A percentile compares a stretch with the other conserved stretches of the same genome.
These are phyloP conservation scores for Lymantria monacha DNA, from an alignment of 2,888 invertebrate genomes.

Conservation along the genomic window DNA sequence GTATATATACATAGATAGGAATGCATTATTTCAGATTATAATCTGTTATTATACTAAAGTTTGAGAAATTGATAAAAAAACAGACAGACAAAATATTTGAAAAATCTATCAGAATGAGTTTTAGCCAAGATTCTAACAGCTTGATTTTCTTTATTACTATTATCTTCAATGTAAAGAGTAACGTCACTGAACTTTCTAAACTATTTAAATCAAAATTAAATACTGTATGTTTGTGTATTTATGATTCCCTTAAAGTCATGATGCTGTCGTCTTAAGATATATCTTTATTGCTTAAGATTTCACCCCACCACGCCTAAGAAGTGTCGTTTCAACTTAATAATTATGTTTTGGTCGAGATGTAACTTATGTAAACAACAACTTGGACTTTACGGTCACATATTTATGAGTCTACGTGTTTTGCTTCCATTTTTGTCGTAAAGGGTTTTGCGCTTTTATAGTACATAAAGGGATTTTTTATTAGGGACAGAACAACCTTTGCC, in stretches of 20 bases:
- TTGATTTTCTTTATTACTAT: no score
- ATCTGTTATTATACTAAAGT: no score
- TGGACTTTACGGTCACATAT: background rate
- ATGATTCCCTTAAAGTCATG: background rate
- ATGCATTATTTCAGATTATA: no score
- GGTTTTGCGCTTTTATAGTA: background rate
- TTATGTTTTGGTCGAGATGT: background rate
- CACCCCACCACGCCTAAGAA: background rate
- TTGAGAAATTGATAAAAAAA: no score
- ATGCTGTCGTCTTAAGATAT: background rate
- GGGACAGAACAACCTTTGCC: background rate
- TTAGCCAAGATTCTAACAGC: no score
- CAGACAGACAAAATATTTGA: no score
- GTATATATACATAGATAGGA: no score
- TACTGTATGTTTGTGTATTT: no score
- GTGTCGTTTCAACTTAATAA: background rate
- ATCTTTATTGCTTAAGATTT: background rate
- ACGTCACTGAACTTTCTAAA: background rate
- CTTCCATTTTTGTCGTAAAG: background rate
- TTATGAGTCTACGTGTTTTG: background rate
- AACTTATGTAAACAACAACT: background rate
- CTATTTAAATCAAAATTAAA: background rate
- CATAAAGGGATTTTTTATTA: background rate
- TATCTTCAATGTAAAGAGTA: no score
- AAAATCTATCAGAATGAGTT: no score